These are phyloP conservation scores for Galeopterus variegatus DNA, from an alignment of 2,113 vertebrate genomes.

Conservation along the genomic window DNA sequence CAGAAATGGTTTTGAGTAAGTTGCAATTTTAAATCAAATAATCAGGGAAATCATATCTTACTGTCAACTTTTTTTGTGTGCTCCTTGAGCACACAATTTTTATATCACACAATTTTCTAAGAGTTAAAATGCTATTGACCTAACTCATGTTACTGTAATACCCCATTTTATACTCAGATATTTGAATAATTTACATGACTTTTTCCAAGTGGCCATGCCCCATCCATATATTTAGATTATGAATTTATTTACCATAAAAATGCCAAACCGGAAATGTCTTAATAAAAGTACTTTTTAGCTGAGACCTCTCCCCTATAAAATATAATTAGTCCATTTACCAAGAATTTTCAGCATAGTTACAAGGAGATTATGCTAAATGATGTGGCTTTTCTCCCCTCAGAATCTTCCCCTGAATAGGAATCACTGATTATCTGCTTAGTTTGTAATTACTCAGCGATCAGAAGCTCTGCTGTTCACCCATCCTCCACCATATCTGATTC, in stretches of 20 bases:
- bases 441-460: neutral
- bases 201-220: neutral
- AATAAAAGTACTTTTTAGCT: neutral
- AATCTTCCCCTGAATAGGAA: neutral
- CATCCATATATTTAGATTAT: neutral
- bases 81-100: neutral
- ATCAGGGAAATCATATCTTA: neutral
- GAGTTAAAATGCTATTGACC: neutral
- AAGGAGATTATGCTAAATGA: neutral
- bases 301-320: neutral
- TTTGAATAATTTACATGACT: neutral
- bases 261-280: neutral
- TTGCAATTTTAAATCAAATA: neutral
- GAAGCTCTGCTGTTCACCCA: neutral
- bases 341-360: neutral
- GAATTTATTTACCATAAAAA: neutral
- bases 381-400: neutral
- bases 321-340: neutral
- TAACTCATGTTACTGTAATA: neutral
- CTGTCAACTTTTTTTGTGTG: neutral
- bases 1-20: neutral
- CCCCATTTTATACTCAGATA: neutral
- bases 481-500: neutral
- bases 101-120: neutral
- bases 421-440: neutral